A percentile compares a stretch with the other conserved stretches of the same genome.
Evolutionary conservation across 2,113 vertebrate genomes (phyloP).

Genomic region (Neodontobutis hainanensis): DNA sequence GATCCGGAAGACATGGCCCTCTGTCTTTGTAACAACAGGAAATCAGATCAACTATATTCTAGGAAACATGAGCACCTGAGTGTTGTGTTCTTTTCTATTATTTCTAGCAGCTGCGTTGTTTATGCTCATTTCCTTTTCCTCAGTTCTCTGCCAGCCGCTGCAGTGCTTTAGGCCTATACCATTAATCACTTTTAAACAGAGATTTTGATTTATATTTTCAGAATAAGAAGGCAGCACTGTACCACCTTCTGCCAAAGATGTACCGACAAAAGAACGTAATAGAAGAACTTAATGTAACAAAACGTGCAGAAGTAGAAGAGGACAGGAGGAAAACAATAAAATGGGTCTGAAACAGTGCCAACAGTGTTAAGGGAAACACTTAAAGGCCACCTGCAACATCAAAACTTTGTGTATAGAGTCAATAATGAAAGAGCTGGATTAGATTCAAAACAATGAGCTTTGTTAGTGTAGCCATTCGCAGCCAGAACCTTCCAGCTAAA

Average conservation of each 20-base stretch:
- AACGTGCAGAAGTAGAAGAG: too few species aligned
- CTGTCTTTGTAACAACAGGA: not conserved
- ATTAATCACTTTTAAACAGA: slow-evolving; percentile 12
- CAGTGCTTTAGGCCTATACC: not conserved
- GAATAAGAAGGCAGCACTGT: not conserved
- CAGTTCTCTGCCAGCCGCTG: not conserved
- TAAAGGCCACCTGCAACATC: too few species aligned
- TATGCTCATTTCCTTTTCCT: slow-evolving; percentile 7
- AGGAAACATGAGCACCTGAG: not conserved
- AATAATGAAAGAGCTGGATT: too few species aligned
- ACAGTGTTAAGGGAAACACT: too few species aligned
- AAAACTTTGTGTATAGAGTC: too few species aligned
- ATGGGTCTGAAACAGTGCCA: too few species aligned
- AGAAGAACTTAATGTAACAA: too few species aligned
- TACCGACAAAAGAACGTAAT: not conserved
- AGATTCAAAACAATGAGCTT: too few species aligned
- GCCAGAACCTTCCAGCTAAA: too few species aligned
- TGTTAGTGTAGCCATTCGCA: too few species aligned
- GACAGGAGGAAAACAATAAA: too few species aligned
- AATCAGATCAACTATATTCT: not conserved
- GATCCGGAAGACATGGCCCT: not conserved
- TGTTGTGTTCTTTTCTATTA: not conserved
- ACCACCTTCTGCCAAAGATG: not conserved
- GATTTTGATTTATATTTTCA: not conserved
- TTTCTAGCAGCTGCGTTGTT: slow-evolving; percentile 7